Base-by-base conservation (phyloP, 2,113 vertebrate species). In the Xyliphius kryptos region DNA sequence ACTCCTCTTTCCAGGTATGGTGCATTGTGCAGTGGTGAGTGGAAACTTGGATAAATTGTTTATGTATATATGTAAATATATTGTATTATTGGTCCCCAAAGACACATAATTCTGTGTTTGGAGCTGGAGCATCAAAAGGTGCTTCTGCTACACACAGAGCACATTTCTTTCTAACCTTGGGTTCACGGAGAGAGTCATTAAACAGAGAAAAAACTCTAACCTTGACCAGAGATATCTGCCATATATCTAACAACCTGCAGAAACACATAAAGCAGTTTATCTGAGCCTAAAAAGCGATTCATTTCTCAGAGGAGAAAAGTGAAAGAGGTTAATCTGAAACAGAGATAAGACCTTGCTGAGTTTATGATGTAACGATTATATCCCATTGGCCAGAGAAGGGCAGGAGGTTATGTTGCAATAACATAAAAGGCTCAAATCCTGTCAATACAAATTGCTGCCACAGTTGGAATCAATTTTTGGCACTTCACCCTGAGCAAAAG, bases 381-480 rank as follows among this genome's bases (percentile, higher is more conserved):
- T 71, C 38, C 37, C 12, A 26, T 46, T 61, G 60, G 6, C 15
- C 58, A 26, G 50, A 68, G 72, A 71, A 57, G 65, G 66, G 50
- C 59, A 71, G 21, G 13, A 17, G 53, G 40, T 48, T 61, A 71
- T 66, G 67, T 38, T 16, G 21, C 56, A 61, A 68, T 47, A 61
- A 55, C 47, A 77, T 73, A 80, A 77, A 79, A 63, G 52, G 75
- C 65, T 73, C 58, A 50, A 50, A 63, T 66, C 63, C 59, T 71
- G 78, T 81, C 77, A 77, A 81, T 81, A 80, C 75, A 82, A 77
- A 82, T 76, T 77, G 78, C 75, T 72, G 64, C 76, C 67, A 78
- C 74, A 56, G 77, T 74, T 81, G 70, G 73, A 85, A 86, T 86
- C 76, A 71, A 83, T 86, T 81, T 80, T 78, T 83, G 80, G 85